phyloP scores from a whole-genome alignment of 2,797 vertebrate species.

The Todus mexicanus region DNA sequence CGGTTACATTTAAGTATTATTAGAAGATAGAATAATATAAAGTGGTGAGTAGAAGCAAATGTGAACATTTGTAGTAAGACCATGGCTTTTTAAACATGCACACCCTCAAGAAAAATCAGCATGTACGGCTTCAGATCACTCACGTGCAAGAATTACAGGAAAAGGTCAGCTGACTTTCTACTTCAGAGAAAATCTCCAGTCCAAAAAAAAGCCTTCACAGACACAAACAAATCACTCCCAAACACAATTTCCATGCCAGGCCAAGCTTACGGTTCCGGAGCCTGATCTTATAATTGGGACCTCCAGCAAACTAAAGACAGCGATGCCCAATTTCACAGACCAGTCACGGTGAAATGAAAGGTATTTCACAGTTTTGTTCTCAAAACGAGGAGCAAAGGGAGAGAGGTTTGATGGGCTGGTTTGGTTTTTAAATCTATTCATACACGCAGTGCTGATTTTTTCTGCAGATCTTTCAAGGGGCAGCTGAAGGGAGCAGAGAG shows the following conservation, averaged over 20 bases:
- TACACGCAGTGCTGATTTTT: neutral
- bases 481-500: neutral
- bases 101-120: neutral
- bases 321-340: slow-evolving; percentile 23
- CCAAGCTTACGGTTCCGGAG: slow-evolving; percentile 3
- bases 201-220: neutral
- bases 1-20: neutral
- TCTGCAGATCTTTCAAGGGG: neutral
- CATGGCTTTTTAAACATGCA: neutral
- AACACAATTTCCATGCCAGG: slow-evolving; percentile 33
- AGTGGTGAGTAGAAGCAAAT: neutral
- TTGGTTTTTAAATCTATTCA: neutral
- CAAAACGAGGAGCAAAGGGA: neutral
- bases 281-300: neutral
- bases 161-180: neutral
- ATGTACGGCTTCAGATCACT: neutral
- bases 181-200: neutral
- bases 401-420: neutral
- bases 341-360: neutral
- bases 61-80: neutral
- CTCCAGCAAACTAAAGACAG: slow-evolving; percentile 24
- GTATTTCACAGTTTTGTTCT: slow-evolving; percentile 42
- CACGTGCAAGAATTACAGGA: neutral
- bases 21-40: neutral
- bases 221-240: slow-evolving; percentile 18